phyloP scores from a whole-genome alignment of 2,888 invertebrate genomes.

The Criorhina ranunculi region DNA sequence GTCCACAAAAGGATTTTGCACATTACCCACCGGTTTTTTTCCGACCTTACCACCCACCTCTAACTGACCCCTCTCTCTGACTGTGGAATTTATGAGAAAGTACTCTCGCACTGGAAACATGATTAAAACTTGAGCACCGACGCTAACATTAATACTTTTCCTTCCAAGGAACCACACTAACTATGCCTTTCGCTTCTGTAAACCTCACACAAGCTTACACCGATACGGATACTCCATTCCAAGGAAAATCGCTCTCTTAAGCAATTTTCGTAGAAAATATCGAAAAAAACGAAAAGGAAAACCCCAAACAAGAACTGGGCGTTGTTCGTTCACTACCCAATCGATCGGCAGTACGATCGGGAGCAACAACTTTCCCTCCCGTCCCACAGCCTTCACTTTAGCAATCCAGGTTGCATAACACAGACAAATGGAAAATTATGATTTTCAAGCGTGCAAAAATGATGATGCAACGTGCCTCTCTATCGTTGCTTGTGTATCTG shows the following conservation, averaged over 20 bases:
- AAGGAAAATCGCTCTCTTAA: slow-evolving; percentile 11
- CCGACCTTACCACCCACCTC: neutral
- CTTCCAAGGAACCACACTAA: slow-evolving; percentile 24
- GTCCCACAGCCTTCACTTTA: slow-evolving; percentile 37
- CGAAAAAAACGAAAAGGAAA: neutral
- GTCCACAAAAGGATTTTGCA: neutral
- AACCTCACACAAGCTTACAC: neutral
- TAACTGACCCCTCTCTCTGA: slow-evolving; percentile 3
- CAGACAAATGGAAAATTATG: slow-evolving; percentile 65
- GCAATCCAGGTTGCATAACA: slow-evolving; percentile 52
- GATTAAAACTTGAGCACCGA: slow-evolving; percentile 15
- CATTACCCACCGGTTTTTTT: neutral
- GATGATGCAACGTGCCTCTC: slow-evolving; percentile 52
- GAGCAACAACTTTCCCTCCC: slow-evolving; percentile 66
- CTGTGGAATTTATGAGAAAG: slow-evolving; percentile 29
- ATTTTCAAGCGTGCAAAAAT: slow-evolving; percentile 64
- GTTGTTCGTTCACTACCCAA: slow-evolving; percentile 49
- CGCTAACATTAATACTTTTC: slow-evolving; percentile 17
- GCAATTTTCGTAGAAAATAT: neutral
- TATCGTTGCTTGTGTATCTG: neutral
- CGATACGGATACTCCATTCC: neutral
- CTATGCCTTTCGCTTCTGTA: slow-evolving; percentile 45
- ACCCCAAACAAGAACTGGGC: slow-evolving; percentile 49
- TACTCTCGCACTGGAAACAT: slow-evolving; percentile 2
- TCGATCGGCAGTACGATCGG: slow-evolving; percentile 58